Percentiles rank a stretch among this genome's conserved stretches.
phyloP scores from a whole-genome alignment of 2,113 vertebrate genomes.

The Micromys minutus region DNA sequence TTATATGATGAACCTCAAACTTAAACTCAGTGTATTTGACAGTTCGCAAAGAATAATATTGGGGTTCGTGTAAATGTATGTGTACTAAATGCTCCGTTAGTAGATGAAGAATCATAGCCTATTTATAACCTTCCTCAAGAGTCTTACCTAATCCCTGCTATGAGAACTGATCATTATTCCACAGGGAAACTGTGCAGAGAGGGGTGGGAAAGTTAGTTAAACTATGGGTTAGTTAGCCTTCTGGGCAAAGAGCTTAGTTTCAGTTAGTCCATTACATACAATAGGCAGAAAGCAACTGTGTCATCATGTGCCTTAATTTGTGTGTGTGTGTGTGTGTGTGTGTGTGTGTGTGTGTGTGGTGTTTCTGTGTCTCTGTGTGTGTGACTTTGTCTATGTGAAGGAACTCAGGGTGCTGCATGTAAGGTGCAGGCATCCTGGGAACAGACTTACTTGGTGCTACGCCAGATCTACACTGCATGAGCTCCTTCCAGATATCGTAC shows the following conservation, averaged over 20 bases:
- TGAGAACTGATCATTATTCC: not conserved
- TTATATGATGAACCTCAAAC: not conserved
- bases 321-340: not conserved
- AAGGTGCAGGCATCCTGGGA: not conserved
- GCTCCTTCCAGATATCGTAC: not conserved
- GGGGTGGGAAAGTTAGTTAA: not conserved
- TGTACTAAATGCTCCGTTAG: conserved; percentile 5
- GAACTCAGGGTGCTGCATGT: too few relatives aligned
- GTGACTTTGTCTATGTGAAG: too few relatives aligned
- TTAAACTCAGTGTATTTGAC: not conserved
- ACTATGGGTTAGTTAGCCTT: not conserved
- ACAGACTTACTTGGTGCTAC: not conserved
- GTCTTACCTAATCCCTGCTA: not conserved
- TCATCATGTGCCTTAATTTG: too few relatives aligned
- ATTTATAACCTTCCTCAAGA: not conserved
- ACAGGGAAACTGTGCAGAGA: not conserved
- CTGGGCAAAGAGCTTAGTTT: not conserved
- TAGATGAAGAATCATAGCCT: not conserved
- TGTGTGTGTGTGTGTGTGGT: too few relatives aligned
- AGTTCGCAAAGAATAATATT: not conserved
- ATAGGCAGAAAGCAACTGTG: not conserved
- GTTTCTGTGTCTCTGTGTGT: too few relatives aligned
- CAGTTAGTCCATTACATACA: not conserved
- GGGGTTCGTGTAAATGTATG: conserved; percentile 11
- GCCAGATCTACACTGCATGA: not conserved